Evolutionary conservation across 2,888 invertebrate genomes (phyloP).

Genomic region (Clusia tigrina): DNA sequence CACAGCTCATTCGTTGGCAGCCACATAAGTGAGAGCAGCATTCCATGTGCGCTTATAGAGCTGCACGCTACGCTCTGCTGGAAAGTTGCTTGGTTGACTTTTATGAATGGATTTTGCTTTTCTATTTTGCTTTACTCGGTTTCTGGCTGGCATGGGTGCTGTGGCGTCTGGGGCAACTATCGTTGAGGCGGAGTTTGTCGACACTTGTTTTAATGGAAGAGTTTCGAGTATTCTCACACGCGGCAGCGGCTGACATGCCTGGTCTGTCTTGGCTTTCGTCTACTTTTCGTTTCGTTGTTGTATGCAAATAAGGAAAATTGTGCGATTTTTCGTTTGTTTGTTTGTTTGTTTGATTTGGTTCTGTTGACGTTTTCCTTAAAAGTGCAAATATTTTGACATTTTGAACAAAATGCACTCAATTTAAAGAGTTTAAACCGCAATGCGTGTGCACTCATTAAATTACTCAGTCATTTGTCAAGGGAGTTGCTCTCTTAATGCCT

Average conservation of each 20-base stretch:
- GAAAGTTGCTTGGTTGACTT: constrained; percentile 14
- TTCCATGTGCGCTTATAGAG: background rate
- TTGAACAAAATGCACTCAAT: no score
- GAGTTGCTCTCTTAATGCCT: no score
- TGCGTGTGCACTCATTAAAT: no score
- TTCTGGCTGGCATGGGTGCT: background rate
- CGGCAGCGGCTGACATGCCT: background rate
- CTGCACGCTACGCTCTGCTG: background rate
- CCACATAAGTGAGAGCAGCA: background rate
- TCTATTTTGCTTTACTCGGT: constrained; percentile 1
- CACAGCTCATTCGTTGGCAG: constrained; percentile 10
- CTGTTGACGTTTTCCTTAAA: constrained; percentile 47
- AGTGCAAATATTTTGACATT: constrained; percentile 62
- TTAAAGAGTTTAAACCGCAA: no score
- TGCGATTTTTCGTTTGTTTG: constrained; percentile 23
- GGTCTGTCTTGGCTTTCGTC: background rate
- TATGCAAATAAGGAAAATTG: background rate
- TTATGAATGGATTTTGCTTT: constrained; percentile 19
- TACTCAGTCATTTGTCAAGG: no score
- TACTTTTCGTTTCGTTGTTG: constrained; percentile 17
- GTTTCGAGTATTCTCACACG: background rate
- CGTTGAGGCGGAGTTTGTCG: constrained; percentile 30
- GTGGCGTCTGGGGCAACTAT: constrained; percentile 16
- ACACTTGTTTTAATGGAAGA: constrained; percentile 23
- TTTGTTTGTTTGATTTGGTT: constrained; percentile 35